Conservation (phyloP, 2,888 invertebrate species). For the Tortrix viridana region DNA sequence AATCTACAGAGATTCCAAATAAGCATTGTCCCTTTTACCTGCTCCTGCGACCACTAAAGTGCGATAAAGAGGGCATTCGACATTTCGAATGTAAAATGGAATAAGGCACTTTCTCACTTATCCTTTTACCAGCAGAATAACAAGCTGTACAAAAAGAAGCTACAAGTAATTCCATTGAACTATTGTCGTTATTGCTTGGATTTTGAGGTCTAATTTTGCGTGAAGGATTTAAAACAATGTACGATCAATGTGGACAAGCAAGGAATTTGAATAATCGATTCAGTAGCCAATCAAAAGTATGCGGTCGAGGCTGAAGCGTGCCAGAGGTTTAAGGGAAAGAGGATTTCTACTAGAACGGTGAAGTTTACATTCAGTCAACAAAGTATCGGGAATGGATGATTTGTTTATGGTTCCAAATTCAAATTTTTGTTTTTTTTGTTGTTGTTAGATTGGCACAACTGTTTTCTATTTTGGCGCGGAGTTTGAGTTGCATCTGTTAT, state of each 20-base stretch:
- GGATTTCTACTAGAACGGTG: no score
- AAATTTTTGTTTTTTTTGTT: no score
- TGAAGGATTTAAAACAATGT: slow-evolving; percentile 12
- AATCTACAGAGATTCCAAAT: slow-evolving; percentile 27
- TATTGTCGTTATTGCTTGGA: slow-evolving; percentile 17
- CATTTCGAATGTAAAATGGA: no score
- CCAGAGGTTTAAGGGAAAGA: slow-evolving; percentile 30
- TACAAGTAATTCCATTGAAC: not conserved
- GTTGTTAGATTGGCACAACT: no score
- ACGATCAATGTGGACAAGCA: slow-evolving; percentile 21
- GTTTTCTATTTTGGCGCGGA: no score
- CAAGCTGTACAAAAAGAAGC: slow-evolving; percentile 14
- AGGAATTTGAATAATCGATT: slow-evolving; percentile 42
- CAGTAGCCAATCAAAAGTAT: slow-evolving; percentile 41
- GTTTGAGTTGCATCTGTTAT: no score
- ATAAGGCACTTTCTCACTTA: slow-evolving; percentile 1
- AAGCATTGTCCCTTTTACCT: no score
- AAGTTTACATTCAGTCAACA: no score
- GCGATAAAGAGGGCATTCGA: no score
- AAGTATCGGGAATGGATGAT: no score
- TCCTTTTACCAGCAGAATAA: slow-evolving; percentile 5
- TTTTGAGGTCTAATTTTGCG: slow-evolving; percentile 18
- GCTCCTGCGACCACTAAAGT: no score
- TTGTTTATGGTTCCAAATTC: no score
- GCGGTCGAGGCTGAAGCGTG: not conserved